Base-by-base conservation (phyloP, 2,888 invertebrate genomes). In the Cryptocheilus praepositus region DNA sequence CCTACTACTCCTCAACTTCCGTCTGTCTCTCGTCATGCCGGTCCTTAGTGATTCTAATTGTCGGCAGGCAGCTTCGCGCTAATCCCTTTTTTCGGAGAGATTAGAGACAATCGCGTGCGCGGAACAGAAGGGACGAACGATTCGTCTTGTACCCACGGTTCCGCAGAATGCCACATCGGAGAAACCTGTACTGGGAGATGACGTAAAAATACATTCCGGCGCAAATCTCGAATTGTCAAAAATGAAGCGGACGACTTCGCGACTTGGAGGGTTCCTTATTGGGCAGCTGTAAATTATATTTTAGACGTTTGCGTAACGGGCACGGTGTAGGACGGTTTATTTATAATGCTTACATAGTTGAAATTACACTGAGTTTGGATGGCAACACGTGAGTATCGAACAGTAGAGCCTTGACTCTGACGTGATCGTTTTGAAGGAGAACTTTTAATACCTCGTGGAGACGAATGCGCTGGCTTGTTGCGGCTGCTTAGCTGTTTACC, bases 41-140 rank as follows among this genome's bases (percentile, higher is more conserved):
- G 76, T 81, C 84, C 80, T 84, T 85, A 86, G 85, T 85, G 86
- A 87, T 88, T 88, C 86, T 87, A 88, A 88, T 88, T 88, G 88
- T 85, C 86, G 83, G 58, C 63, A 68, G 67, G 67, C 71, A 36
- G 54, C 73, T 71, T 46, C 44, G 65, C 11, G 54, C 45, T 66
- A 60, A 70, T 71, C 54, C 28, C 44, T 25, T 55, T 73, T 67
- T 67, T 45, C 61, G 44, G 13, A 5, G n/a, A 56, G 46, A 66
- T 72, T 67, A 64, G 64, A 60, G 19, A 53, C 62, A 58, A 64
- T 22, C 22, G 19, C 21, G 21, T 18, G 4, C 53, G 7, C 53
- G 21, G 21, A 11, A 52, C 18, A 11, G 25, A 22, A 53, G 22
- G 53, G 53, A 15, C 19, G 51, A 56, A 51, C 56, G 45, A 44